Evolutionary conservation across 2,797 vertebrate genomes (phyloP), one percentile per base, ranked within the genome.

Genomic region (Eupleurogrammus muticus): DNA sequence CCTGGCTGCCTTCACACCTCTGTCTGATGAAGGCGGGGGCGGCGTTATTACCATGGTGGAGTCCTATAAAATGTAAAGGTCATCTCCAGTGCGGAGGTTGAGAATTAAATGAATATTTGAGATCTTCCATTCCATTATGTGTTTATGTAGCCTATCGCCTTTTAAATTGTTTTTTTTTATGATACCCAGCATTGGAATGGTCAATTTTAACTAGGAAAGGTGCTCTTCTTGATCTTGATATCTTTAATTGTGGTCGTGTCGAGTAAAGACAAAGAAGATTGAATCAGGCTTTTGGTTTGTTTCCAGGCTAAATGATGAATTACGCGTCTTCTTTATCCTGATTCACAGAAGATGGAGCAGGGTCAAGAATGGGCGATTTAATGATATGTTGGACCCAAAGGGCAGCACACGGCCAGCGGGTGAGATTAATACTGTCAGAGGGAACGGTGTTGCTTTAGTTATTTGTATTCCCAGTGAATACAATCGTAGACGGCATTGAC

Each of bases 371-470:
- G 54, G 61, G 69, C 24, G 35, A 63, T 58, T 64, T 66, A 77
- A 65, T 73, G 58, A 81, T 64, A 46, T 47, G 50, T 23, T 35
- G 20, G 62, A 75, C 68, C 38, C 64, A 69, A 68, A 75, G 54
- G 75, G 67, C 48, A 74, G 24, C 58, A 40, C 54, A 32, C 12
- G 9, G 56, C 50, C 57, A n/a, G 42, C 54, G 73, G 63, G 70
- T 76, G 28, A 78, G 83, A 80, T 64, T 58, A 71, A 81, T 79
- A 74, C 66, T 62, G 67, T 66, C 69, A 50, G 23, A 70, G 51
- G 62, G 58, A 75, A 62, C 59, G 49, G 21, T 73, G 53, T 72
- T 71, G 55, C 72, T 81, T 74, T 63, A 62, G 46, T 23, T 59
- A 46, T 80, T 69, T 85, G 46, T 77, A 52, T 73, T 78, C 54